These are phyloP conservation scores for Cyanocitta stelleri DNA, from an alignment of 2,113 vertebrate genomes.

Conservation along the genomic window DNA sequence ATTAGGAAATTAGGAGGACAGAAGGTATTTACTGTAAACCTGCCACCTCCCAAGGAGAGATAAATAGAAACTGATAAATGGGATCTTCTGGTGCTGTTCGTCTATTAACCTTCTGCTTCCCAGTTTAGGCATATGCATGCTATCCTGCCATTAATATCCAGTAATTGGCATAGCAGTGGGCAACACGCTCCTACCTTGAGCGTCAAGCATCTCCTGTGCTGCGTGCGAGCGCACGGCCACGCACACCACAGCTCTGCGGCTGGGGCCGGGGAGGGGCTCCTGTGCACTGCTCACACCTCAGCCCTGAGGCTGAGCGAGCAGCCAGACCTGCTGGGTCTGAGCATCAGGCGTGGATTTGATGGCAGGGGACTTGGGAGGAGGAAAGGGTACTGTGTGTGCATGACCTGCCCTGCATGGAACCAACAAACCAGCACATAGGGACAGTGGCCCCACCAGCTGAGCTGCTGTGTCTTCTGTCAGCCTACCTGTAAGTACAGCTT, in stretches of 20 bases:
- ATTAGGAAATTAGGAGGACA: conserved; percentile 99
- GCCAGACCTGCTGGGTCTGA: background rate
- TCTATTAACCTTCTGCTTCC: conserved; percentile 98
- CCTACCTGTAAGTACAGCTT: background rate
- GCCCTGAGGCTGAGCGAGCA: background rate
- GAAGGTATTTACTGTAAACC: conserved; percentile 99
- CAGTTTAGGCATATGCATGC: conserved; percentile 88
- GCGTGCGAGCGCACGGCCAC: background rate
- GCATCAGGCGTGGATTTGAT: background rate
- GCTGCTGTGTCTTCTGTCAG: background rate
- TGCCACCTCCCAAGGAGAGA: conserved; percentile 99
- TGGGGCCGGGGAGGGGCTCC: background rate
- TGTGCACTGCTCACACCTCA: background rate
- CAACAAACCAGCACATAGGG: background rate
- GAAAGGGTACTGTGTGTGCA: background rate
- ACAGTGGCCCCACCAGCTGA: background rate
- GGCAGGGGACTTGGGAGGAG: background rate
- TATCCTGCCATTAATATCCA: conserved; percentile 93
- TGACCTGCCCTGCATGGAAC: background rate
- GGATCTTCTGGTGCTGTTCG: conserved; percentile 88
- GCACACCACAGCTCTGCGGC: background rate
- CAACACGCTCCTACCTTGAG: conserved; percentile 59
- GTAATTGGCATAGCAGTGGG: conserved; percentile 81
- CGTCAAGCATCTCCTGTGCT: background rate
- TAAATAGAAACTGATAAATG: conserved; percentile 99